phyloP scores from a whole-genome alignment of 2,888 invertebrate species.

The Drosophila buzzatii region DNA sequence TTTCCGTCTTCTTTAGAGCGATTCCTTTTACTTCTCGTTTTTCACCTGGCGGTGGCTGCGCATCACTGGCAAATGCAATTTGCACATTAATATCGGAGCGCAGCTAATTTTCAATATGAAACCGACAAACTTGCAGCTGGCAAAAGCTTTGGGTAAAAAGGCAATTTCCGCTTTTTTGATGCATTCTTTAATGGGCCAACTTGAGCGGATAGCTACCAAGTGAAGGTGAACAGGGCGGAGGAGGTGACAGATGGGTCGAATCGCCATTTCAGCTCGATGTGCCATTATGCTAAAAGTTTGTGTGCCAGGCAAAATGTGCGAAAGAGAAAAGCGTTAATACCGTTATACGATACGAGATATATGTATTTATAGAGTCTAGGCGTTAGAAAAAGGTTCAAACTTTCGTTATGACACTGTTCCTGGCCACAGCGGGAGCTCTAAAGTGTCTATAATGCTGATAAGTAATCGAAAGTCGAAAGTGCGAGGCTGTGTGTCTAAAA shows the following conservation, averaged over 20 bases:
- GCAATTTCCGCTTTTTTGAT: slow-evolving; percentile 68
- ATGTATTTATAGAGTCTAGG: slow-evolving; percentile 17
- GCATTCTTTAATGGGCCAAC: slow-evolving; percentile 59
- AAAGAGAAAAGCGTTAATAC: slow-evolving; percentile 37
- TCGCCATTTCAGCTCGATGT: slow-evolving; percentile 37
- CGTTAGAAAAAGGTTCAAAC: slow-evolving; percentile 27
- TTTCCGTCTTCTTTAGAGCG: background rate
- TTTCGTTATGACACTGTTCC: slow-evolving; percentile 30
- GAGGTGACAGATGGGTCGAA: background rate
- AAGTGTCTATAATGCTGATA: background rate
- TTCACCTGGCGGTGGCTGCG: slow-evolving; percentile 42
- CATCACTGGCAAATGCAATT: slow-evolving; percentile 61
- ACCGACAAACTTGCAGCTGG: slow-evolving; percentile 61
- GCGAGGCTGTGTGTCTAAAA: background rate
- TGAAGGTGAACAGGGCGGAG: background rate
- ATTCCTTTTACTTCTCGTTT: slow-evolving; percentile 2
- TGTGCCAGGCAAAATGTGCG: slow-evolving; percentile 47
- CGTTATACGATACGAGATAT: slow-evolving; percentile 47
- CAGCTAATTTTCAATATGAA: slow-evolving; percentile 71
- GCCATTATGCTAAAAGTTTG: slow-evolving; percentile 67
- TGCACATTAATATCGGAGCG: slow-evolving; percentile 65
- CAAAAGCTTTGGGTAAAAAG: slow-evolving; percentile 60
- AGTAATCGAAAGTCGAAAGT: slow-evolving; percentile 13
- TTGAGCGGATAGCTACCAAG: slow-evolving; percentile 31
- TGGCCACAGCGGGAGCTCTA: slow-evolving; percentile 9